Evolutionary conservation across 2,888 invertebrate species (phyloP), one percentile per base, ranked within the genome.

Genomic region (Drosophila austrosaltans): DNA sequence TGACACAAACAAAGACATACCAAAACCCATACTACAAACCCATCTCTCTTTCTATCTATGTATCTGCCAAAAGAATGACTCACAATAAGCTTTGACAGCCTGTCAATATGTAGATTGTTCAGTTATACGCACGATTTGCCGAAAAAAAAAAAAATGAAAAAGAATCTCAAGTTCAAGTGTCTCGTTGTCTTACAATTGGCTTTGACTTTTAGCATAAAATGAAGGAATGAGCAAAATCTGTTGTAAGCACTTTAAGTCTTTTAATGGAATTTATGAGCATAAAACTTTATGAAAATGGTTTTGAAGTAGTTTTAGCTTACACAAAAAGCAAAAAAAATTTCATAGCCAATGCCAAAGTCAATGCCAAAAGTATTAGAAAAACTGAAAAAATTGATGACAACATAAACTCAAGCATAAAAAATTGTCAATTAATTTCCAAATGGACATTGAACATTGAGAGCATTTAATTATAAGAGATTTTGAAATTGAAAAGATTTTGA

Each of bases 41-140:
- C 48, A 22, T 8, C 48, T 1, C 8, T 22, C 3, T 22, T 20
- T 44, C 1, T 6, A 1, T 22, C 6, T 4, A 6, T 7, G 7
- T 22, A 16, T 48, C 44, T 25, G 22, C 63, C 48, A 66, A 86
- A 77, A 75, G 67, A 75, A 80, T 80, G 71, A 80, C 76, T 61
- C 67, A 72, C 64, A 75, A 73, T 76, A 67, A 73, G 80, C 88
- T 77, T 77, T 87, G 90, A 88, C 85, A 90, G 80, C 39, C 85
- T 89, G 87, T 90, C 87, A 90, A 89, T 88, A 82, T 83, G 87
- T 75, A 83, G 84, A 83, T 83, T 83, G 87, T 82, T 82, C 74
- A 85, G 71, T 79, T 77, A 69, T 76, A 77, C 65, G 85, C 87
- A 84, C 76, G 85, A 88, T 88, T 88, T 88, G 72, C 63, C 71